phyloP scores from a whole-genome alignment of 1,140 invertebrate genomes.

The Oedothorax gibbosus region DNA sequence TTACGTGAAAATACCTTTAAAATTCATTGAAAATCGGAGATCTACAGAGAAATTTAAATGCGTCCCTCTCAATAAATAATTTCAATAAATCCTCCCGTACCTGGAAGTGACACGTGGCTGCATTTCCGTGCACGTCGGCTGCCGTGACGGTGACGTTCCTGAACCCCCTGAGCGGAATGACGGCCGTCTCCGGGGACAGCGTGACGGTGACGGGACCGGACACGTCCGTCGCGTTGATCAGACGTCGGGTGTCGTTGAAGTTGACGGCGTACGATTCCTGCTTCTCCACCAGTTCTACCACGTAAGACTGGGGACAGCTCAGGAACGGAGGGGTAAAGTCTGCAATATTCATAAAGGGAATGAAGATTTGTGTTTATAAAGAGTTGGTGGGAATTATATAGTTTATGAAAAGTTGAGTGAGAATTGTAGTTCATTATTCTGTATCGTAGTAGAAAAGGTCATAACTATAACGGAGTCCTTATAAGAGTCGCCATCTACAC shows the following conservation, averaged over 20 bases:
- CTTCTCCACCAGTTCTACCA: constrained; percentile 89
- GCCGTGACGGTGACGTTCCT: constrained; percentile 95
- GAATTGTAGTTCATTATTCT: too few species aligned
- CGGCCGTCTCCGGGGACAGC: constrained; percentile 86
- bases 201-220: constrained; percentile 85
- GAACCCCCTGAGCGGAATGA: constrained; percentile 89
- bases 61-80: too few species aligned
- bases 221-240: constrained; percentile 89
- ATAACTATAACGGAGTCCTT: too few species aligned
- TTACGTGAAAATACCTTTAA: too few species aligned
- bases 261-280: constrained; percentile 91
- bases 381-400: too few species aligned
- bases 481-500: too few species aligned
- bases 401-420: too few species aligned
- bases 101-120: constrained; percentile 93
- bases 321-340: constrained; percentile 94
- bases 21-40: too few species aligned
- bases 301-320: constrained; percentile 95
- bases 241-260: constrained; percentile 89
- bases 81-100: constrained; percentile 69
- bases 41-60: too few species aligned
- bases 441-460: too few species aligned
- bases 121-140: constrained; percentile 88
- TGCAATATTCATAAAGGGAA: constrained; percentile 61
- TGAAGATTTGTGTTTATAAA: not conserved